Base-by-base conservation (phyloP, 2,888 invertebrate species). In the Yponomeuta malinellus region DNA sequence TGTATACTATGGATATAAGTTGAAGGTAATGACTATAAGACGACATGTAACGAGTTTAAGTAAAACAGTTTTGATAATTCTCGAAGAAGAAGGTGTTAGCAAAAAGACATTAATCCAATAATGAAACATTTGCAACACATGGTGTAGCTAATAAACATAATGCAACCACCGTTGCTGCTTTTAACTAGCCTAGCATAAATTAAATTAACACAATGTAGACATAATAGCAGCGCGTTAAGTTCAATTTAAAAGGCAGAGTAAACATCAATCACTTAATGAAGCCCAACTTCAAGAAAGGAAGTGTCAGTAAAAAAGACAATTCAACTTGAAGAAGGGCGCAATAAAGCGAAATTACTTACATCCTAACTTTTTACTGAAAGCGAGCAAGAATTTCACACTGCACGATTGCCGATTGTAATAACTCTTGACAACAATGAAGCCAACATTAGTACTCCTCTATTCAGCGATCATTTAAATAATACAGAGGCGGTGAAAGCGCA, bases 311-410 rank as follows among this genome's bases (percentile, higher is more conserved):
- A 71, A 59, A 63, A 63, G 64, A 63, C 64, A 63, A 70, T 63
- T 70, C 37, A 70, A 63, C 10, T 43, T 70, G 70, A 64, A 37
- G 63, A 70, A 63, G 70, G 10, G 23, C 33, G 48, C 31, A 64
- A 70, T 64, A 63, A 70, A 70, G 37, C 63, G 63, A 70, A 70
- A 70, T 68, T 68, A 68, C 52, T 68, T 68, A 68, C 52, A 37
- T 68, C 29, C 68, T 68, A 68, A 52, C 29, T 68, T 68, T 52
- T 37, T 68, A 68, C 68, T 52, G 48, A 48, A 31, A 23, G 43
- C 48, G 48, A 52, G 48, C 48, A 75, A 75, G 75, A 73, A 75
- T 77, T 77, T 78, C 77, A 76, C 81, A 78, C 79, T 75, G 65
- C 33, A 67, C 71, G 65, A 72, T 75, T 72, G 74, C 73, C 74